Evolutionary conservation across 2,888 invertebrate genomes (phyloP).

Genomic region (Napeogenes sylphis): DNA sequence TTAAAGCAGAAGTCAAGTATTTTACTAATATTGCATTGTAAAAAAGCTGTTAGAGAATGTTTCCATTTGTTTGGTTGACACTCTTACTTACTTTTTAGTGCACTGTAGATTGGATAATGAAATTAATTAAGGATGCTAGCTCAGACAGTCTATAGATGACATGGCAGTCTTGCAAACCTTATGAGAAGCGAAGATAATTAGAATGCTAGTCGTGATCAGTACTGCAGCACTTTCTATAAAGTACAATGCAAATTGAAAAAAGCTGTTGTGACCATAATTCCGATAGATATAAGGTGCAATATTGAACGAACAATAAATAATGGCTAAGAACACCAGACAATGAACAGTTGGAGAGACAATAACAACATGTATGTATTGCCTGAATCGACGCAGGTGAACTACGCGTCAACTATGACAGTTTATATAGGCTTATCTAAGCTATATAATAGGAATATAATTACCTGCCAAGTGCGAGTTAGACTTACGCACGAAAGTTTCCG

Average conservation of each 20-base stretch:
- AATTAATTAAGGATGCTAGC: no score
- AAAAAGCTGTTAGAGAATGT: no score
- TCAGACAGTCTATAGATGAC: no score
- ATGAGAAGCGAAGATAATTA: slow-evolving; percentile 25
- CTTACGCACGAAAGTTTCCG: no score
- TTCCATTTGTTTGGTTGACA: no score
- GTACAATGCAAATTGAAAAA: slow-evolving; percentile 29
- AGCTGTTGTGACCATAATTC: slow-evolving; percentile 13
- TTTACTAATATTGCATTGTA: no score
- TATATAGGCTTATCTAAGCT: no score
- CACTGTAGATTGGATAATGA: no score
- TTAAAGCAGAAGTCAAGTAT: no score
- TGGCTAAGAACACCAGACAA: slow-evolving; percentile 2
- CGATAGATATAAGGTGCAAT: slow-evolving; percentile 14
- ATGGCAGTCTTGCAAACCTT: slow-evolving; percentile 1
- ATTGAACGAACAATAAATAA: slow-evolving; percentile 13
- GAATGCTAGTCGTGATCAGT: slow-evolving; percentile 34
- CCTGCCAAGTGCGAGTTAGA: no score
- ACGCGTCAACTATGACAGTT: neutral
- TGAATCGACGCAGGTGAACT: slow-evolving; percentile 3
- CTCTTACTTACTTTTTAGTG: no score
- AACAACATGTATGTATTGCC: neutral
- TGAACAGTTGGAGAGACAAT: neutral
- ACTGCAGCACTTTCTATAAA: slow-evolving; percentile 37
- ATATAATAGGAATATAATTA: no score